Base-by-base conservation (phyloP, 2,113 vertebrate genomes). In the Thalassarche chlororhynchos region DNA sequence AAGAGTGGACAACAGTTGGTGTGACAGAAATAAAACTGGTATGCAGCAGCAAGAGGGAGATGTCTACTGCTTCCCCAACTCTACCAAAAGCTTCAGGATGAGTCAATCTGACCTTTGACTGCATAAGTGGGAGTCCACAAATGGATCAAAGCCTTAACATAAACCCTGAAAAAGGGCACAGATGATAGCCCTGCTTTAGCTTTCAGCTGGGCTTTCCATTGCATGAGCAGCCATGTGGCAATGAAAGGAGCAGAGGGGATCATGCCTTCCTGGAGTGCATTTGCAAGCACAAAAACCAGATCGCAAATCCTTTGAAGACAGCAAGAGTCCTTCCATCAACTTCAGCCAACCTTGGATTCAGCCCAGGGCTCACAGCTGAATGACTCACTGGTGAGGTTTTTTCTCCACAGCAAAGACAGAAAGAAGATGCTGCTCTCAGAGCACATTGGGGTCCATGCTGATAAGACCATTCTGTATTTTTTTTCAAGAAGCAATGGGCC, bases 51-150 rank as follows among this genome's bases (percentile, higher is more conserved):
- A 0, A 82, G n/a, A 25, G n/a, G 24, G 13, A 74, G 24, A 47
- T 23, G 44, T 57, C 57, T 57, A 10, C 42, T n/a, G 25, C 29
- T 54, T 54, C n/a, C 40, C 34, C 36, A 76, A 49, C 25, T 81
- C 54, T 52, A 20, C 21, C 68, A 84, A 38, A 52, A 81, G 17
- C 38, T 87, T 68, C 61, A 72, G 57, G 28, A 71, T 46, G 32
- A 60, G 20, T 34, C 47, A 58, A 1, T 79, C 32, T 75, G 69
- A 88, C 40, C 60, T 78, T 26, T 60, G 55, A 32, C n/a, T 47
- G 4, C 0, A 0, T 38, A 49, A 78, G 5, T 38, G 17, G 17
- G 28, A 66, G 42, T 29, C 19, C 52, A 42, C 16, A 80, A 77
- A 85, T 12, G 17, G 40, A 76, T 34, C 57, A 79, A 94, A 89